Evolutionary conservation across 2,888 invertebrate species (phyloP), one percentile per base, ranked within the genome.

Genomic region (Drosophila yooni): DNA sequence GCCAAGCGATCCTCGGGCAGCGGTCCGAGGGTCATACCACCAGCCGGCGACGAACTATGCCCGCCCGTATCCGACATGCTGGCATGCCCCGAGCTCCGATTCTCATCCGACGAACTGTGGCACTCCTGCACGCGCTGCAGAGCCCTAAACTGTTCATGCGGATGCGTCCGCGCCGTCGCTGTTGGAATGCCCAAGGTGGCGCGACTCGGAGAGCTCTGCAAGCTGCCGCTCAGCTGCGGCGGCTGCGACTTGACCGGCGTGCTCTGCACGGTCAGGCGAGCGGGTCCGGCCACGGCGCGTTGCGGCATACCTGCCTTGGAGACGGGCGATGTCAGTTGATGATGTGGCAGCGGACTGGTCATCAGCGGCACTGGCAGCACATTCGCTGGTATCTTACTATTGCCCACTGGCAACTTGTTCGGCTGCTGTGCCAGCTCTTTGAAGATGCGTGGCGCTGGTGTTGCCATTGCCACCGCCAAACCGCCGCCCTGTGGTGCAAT

Each of bases 11-110:
- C 97, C 92, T 95, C 93, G 63, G 94, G 88, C 93, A 95, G 82
- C 88, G 94, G 93, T 82, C 94, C 91, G 89, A 94, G 69, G 57
- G 93, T 92, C 79, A 69, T 93, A 38, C 94, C 93, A 43, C 94
- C 94, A 0, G 93, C 93, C 36, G 94, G 94, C 7, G 94, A 95
- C 52, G 95, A 95, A 82, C 95, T 95, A 69, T 95, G 95, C 31
- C 96, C 95, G 4, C 97, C 97, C 60, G 97, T 97, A 92, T 98
- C 97, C n/a, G 97, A 97, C 97, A 98, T 98, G 87, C 97, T 97
- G 10, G 98, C 98, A 93, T 98, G 98, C 0, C 98, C 98, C 1
- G 98, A 98, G n/a, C 97, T 97, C 40, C 97, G 94, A 93, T 97
- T 97, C 93, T 97, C 97, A 90, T 97, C 97, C 3, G 97, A 97